A percentile compares a stretch with the other conserved stretches of the same genome.
Conservation (phyloP, 2,797 vertebrate species). For the Galago senegalensis region DNA sequence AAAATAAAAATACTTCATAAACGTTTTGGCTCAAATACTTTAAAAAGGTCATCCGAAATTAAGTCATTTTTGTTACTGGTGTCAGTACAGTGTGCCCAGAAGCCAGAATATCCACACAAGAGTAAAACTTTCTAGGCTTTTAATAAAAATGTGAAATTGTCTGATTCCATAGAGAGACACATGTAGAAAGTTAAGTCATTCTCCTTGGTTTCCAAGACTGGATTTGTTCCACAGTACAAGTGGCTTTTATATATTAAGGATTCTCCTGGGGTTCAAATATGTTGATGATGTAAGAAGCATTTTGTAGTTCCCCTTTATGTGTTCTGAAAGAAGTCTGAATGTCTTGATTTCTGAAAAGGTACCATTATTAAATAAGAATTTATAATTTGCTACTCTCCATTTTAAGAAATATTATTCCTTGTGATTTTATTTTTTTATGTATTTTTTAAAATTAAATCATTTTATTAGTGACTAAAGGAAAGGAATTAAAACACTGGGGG, state of each 20-base stretch:
- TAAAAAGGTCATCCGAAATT: background rate
- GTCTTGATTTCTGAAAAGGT: constrained; percentile 77
- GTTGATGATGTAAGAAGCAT: constrained; percentile 81
- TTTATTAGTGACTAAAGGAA: no score
- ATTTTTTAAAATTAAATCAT: no score
- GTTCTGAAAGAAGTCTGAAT: constrained; percentile 79
- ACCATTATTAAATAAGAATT: constrained; percentile 73
- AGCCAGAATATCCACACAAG: background rate
- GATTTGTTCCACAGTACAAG: constrained; percentile 63
- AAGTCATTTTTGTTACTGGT: background rate
- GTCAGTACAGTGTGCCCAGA: background rate
- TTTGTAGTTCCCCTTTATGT: constrained; percentile 72
- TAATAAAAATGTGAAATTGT: background rate
- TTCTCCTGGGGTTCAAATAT: constrained; percentile 69
- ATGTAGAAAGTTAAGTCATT: constrained; percentile 53
- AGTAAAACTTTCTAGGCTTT: background rate
- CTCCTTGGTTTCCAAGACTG: constrained; percentile 57
- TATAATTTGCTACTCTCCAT: constrained; percentile 44
- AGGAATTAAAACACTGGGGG: no score
- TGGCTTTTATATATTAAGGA: constrained; percentile 68
- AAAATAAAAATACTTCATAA: constrained; percentile 40
- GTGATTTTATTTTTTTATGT: constrained; percentile 62
- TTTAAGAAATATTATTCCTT: constrained; percentile 74
- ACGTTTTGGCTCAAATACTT: constrained; percentile 32
- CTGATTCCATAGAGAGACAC: background rate